Evolutionary conservation across 2,888 invertebrate genomes (phyloP).

Genomic region (Andrena bicolor): DNA sequence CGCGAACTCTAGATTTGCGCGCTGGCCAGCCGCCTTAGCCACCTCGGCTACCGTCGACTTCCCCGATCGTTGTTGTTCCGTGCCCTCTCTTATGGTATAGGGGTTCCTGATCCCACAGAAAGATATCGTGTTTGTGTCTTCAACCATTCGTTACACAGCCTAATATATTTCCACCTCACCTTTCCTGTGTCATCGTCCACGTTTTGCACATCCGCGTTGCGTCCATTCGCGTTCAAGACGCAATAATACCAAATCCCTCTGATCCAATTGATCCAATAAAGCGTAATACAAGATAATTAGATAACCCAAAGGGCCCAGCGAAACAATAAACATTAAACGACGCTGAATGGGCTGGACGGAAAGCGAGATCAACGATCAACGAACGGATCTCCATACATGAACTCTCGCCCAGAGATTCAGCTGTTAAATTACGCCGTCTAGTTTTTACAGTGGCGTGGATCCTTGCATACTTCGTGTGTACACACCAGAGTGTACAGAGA

Average conservation of each 20-base stretch:
- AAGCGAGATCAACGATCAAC: constrained; percentile 9
- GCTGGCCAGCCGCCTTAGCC: no score
- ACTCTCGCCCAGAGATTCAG: neutral
- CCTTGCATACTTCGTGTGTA: neutral
- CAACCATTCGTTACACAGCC: no score
- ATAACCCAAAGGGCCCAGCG: constrained; percentile 39
- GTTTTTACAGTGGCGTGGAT: constrained; percentile 1
- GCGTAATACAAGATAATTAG: constrained; percentile 35
- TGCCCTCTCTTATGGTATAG: no score
- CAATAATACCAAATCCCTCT: constrained; percentile 32
- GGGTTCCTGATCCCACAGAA: no score
- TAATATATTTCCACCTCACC: no score
- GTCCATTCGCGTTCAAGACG: neutral
- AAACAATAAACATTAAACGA: constrained; percentile 51
- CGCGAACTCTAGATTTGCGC: no score
- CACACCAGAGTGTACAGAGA: no score
- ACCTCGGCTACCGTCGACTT: no score
- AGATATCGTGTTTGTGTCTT: no score
- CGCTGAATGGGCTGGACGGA: constrained; percentile 2
- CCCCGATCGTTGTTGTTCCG: no score
- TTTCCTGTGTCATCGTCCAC: no score
- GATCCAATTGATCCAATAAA: constrained; percentile 50
- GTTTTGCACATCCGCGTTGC: neutral
- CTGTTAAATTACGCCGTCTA: constrained; percentile 25
- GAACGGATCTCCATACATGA: neutral